Conservation (phyloP, 2,797 vertebrate species). For the Cynodonichthys magdalenae region DNA sequence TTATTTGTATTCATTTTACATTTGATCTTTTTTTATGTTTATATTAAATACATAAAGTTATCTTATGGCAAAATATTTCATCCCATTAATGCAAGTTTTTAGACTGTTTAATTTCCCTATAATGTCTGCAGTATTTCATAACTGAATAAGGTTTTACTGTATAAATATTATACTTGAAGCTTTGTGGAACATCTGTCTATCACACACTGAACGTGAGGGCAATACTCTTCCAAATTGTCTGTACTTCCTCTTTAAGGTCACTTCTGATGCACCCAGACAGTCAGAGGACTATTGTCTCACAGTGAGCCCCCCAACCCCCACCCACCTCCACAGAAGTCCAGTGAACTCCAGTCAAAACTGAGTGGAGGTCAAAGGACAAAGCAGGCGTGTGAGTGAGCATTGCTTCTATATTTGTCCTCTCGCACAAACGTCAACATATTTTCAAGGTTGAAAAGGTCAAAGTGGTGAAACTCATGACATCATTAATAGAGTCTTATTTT, state of each 20-base stretch:
- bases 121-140: background rate
- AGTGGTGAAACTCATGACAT: conserved; percentile 57
- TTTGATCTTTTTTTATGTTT: no score
- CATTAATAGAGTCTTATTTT: conserved; percentile 8
- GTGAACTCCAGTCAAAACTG: conserved; percentile 45
- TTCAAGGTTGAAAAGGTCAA: conserved; percentile 38
- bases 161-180: no score
- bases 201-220: background rate
- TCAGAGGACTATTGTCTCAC: conserved; percentile 62
- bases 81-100: no score
- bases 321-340: conserved; percentile 25
- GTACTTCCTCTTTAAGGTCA: conserved; percentile 44
- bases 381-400: conserved; percentile 13
- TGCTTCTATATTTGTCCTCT: conserved; percentile 58
- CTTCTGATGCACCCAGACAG: conserved; percentile 26
- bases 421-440: conserved; percentile 31
- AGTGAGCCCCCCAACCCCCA: conserved; percentile 40
- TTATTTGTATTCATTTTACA: no score
- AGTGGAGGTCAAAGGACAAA: conserved; percentile 50
- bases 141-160: no score
- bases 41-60: no score
- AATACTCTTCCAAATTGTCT: conserved; percentile 32
- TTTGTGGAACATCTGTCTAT: background rate
- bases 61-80: no score
- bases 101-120: background rate